Percentiles rank a stretch among this genome's conserved stretches.
These are phyloP conservation scores for Plagodis dolabraria DNA, from an alignment of 2,888 invertebrate species.

Conservation along the genomic window DNA sequence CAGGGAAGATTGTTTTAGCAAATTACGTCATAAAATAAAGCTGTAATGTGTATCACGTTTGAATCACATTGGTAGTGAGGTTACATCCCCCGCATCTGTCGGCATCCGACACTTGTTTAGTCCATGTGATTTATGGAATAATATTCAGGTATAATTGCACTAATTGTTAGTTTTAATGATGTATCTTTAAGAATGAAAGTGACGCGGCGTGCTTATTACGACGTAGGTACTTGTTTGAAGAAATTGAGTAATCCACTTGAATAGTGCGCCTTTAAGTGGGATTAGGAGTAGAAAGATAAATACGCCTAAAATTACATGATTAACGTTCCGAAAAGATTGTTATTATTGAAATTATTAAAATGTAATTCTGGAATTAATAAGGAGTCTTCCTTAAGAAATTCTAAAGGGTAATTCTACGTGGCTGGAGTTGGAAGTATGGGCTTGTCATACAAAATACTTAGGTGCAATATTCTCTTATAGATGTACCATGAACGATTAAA, in stretches of 20 bases:
- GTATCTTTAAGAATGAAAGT: conserved; percentile 29
- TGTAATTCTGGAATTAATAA: too few relatives aligned
- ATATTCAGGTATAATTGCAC: conserved; percentile 40
- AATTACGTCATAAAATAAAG: conserved; percentile 41
- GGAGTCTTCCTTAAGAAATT: too few relatives aligned
- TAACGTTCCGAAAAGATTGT: conserved; percentile 2
- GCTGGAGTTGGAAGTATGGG: too few relatives aligned
- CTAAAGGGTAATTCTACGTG: too few relatives aligned
- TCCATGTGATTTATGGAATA: conserved; percentile 58
- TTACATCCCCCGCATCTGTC: conserved; percentile 42
- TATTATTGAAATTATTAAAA: not conserved
- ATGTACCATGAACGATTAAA: too few relatives aligned
- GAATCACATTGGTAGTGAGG: conserved; percentile 19
- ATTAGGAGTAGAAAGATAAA: conserved; percentile 11
- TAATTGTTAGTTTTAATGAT: conserved; percentile 34
- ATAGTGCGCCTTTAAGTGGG: conserved; percentile 35
- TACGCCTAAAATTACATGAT: conserved; percentile 22
- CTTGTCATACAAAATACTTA: too few relatives aligned
- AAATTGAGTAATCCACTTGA: conserved; percentile 42
- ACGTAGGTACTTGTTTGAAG: conserved; percentile 24
- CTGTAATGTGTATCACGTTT: conserved; percentile 35
- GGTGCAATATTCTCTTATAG: too few relatives aligned
- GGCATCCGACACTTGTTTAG: conserved; percentile 56
- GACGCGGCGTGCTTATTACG: conserved; percentile 23
- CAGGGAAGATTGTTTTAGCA: conserved; percentile 29